A percentile compares a stretch with the other conserved stretches of the same genome.
phyloP scores from a whole-genome alignment of 2,888 invertebrate genomes.

The Sepiola atlantica region DNA sequence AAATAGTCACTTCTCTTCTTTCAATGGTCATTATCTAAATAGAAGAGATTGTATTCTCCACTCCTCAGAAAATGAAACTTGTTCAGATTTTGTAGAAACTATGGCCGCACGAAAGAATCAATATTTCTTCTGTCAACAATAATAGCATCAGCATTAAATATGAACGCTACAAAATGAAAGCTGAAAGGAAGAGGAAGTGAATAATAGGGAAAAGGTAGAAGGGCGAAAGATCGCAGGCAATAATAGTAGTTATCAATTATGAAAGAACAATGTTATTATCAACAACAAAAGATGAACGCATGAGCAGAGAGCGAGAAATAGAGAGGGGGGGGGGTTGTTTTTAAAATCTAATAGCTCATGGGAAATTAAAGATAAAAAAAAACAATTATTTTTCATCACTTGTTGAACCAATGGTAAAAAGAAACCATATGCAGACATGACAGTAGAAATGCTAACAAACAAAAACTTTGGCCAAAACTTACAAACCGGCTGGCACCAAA shows the following conservation, averaged over 20 bases:
- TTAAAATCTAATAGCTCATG: neutral
- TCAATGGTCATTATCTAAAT: neutral
- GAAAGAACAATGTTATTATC: neutral
- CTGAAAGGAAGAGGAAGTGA: neutral
- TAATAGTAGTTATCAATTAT: neutral
- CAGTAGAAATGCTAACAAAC: neutral
- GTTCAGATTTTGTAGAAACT: neutral
- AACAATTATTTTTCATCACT: neutral
- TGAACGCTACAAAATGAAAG: neutral
- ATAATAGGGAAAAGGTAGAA: neutral
- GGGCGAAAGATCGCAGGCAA: neutral
- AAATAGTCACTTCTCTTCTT: neutral
- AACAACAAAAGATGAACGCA: conserved; percentile 2
- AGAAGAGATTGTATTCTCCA: neutral
- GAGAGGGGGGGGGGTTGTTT: neutral
- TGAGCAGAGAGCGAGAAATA: neutral
- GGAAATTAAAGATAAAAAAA: neutral
- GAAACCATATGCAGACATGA: neutral
- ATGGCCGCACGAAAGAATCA: neutral
- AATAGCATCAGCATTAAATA: neutral
- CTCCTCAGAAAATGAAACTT: neutral
- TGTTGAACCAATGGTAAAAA: neutral
- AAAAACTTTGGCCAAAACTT: no score
- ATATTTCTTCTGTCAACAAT: neutral
- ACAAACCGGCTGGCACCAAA: no score